Base-by-base conservation (phyloP, 1,140 invertebrate genomes). In the Pinna nobilis region DNA sequence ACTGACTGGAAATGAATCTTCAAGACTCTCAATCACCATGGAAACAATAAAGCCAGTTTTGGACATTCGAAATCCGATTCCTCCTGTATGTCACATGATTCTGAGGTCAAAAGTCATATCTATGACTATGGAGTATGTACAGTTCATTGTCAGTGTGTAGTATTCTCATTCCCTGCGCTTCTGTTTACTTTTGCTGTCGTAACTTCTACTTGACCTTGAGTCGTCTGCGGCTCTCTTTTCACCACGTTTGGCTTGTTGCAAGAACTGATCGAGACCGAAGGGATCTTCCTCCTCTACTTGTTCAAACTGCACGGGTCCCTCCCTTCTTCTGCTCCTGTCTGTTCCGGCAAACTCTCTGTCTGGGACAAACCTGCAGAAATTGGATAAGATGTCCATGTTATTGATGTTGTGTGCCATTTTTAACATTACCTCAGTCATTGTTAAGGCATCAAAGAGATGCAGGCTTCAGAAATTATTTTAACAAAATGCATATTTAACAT, bases 191-290 rank as follows among this genome's bases (percentile, higher is more conserved):
- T 70, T 78, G 32, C 75, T 80, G 28, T 86, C 85, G 71, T 86
- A 83, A 55, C 85, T 81, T 28, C 82, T 63, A 75, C 81, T 82
- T 11, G 81, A 83, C 20, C 85, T 63, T 25, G 85, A 79, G 47
- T 88, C 86, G 33, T 86, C 86, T 2, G 77, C 81, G 13, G 80
- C 65, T 9, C 89, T 77, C 77, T 90, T 90, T 59, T 87, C 84
- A 41, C 84, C 96, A 60, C 83, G 82, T 87, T 99, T 99, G 60
- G 97, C 97, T 89, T 97, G 95, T 77, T 95, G 96, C 91, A 99
- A 96, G 92, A 99, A 98, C 88, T 97, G 95, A 93, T 97, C 96
- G 80, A 99, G 91, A 90, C 97, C 97, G 88, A 99, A 99, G 57
- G 97, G 96, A 95, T 99, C 97, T 71, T 91, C 91, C 74, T 95